phyloP scores from a whole-genome alignment of 2,797 vertebrate genomes.

The Choloepus didactylus region DNA sequence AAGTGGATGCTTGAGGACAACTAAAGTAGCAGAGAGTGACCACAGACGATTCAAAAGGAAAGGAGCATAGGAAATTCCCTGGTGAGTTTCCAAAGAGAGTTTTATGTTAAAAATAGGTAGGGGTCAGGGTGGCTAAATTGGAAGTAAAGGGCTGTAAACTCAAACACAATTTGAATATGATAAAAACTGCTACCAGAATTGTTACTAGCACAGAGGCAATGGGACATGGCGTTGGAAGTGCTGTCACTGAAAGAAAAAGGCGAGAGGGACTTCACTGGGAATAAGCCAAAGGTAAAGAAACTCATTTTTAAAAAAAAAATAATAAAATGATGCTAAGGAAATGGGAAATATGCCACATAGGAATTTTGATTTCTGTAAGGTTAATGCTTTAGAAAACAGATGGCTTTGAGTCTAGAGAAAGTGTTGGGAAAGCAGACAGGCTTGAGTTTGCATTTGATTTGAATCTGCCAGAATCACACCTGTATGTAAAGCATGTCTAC shows the following conservation, averaged over 20 bases:
- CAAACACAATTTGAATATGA: neutral
- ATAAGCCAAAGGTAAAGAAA: neutral
- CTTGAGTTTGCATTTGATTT: neutral
- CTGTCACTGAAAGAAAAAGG: neutral
- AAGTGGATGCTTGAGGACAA: rapidly evolving
- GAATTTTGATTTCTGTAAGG: neutral
- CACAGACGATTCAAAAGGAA: rapidly evolving
- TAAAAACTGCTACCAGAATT: rapidly evolving
- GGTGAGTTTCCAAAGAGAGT: neutral
- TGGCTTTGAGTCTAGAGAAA: neutral
- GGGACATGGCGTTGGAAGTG: neutral
- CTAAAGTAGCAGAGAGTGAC: rapidly evolving
- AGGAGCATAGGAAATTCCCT: rapidly evolving
- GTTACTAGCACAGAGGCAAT: too few relatives aligned
- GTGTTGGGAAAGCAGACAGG: neutral
- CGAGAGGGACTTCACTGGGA: rapidly evolving
- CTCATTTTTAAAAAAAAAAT: neutral
- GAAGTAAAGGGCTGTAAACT: neutral
- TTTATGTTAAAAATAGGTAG: neutral
- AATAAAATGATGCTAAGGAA: neutral
- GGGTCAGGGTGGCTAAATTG: too few relatives aligned
- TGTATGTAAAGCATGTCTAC: rapidly evolving
- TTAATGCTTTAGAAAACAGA: neutral
- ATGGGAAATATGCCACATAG: neutral
- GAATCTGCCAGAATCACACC: too few relatives aligned